Evolutionary conservation across 2,113 vertebrate genomes (phyloP), one percentile per base, ranked within the genome.

Genomic region (Nibea albiflora): DNA sequence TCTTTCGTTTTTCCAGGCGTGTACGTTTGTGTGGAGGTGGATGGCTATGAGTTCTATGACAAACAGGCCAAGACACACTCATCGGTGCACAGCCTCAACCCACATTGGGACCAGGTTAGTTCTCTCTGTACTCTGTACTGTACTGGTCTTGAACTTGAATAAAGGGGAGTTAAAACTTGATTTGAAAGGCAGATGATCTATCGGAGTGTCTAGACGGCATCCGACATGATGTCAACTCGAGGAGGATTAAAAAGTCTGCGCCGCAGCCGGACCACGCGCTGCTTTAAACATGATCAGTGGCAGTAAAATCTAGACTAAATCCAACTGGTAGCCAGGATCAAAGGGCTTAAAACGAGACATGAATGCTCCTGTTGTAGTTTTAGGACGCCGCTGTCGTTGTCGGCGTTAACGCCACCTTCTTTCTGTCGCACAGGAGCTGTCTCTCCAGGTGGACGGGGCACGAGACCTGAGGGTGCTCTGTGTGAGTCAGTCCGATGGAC

Each of bases 51-150:
- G 20, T 94, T 94, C 82, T 94, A 93, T 4, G 86, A 94, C 11
- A 84, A 76, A 52, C 92, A 84, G 50, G 90, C 91, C 9, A 90
- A 95, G 85, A 95, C 94, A 0, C 93, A 92, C 65, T 85, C 92
- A 1, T 95, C 93, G 5, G 71, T 93, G 56, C 82, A 24, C 62
- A 86, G 85, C 62, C 60, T 93, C 73, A 80, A 68, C 63, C 94
- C 95, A n/a, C 88, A 90, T 53, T 95, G 95, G 95, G 89, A 95
- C 58, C 93, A 95, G 93, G 95, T 95, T 5, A 83, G 88, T 39
- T 39, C 35, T 39, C 35, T 39, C 35, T 39, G 35, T 39, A 63
- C 24, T n/a, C n/a, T n/a, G n/a, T n/a, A n/a, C n/a, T n/a, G 58
- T 15, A 11, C 53, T n/a, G 26, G 15, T 31, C 7, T 65, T 28